Conservation (phyloP, 1,140 invertebrate species). For the Nasonia longicornis region DNA sequence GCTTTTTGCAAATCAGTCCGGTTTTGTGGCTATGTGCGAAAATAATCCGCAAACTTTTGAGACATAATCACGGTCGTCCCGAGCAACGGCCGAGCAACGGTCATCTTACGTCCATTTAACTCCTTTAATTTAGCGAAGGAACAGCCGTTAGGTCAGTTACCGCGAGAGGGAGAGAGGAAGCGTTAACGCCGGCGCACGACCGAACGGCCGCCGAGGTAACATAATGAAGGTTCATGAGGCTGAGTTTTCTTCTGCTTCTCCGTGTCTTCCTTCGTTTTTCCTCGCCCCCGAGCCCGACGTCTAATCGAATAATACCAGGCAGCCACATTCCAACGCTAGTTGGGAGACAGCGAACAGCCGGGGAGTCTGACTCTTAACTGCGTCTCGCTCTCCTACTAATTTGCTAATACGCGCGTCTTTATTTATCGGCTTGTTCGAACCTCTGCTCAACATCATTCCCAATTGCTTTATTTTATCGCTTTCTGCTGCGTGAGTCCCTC, state of each 20-base stretch:
- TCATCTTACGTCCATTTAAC: constrained; percentile 63
- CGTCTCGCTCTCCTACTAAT: constrained; percentile 27
- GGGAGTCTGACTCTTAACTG: neutral
- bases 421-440: constrained; percentile 17
- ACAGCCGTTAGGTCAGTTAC: constrained; percentile 64
- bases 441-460: constrained; percentile 24
- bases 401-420: constrained; percentile 39
- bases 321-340: constrained; percentile 56
- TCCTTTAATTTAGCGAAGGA: constrained; percentile 63
- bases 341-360: neutral
- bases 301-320: constrained; percentile 66
- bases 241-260: constrained; percentile 17
- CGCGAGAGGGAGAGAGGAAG: constrained; percentile 51
- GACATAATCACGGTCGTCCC: constrained; percentile 54
- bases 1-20: neutral
- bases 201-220: constrained; percentile 59
- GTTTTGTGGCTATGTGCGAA: neutral
- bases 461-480: neutral
- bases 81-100: constrained; percentile 43
- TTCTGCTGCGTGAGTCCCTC: neutral
- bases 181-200: constrained; percentile 61
- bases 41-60: constrained; percentile 22
- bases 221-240: constrained; percentile 67
- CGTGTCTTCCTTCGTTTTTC: constrained; percentile 42
- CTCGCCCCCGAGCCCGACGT: constrained; percentile 50